phyloP scores from a whole-genome alignment of 2,797 vertebrate species.

The Sebastes itinus region DNA sequence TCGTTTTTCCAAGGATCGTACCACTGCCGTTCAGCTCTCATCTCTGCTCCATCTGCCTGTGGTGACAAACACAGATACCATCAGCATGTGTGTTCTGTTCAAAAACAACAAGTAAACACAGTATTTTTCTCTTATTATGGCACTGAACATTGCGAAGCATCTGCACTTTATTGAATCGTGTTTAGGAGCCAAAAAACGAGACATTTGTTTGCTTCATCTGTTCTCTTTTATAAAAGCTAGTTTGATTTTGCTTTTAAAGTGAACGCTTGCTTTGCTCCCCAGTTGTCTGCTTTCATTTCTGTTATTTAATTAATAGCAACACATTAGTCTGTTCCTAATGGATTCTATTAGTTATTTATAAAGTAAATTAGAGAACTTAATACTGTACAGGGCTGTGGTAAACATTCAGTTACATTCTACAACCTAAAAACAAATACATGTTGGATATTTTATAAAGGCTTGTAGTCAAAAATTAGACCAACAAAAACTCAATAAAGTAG shows the following conservation, averaged over 20 bases:
- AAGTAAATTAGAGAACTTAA: neutral
- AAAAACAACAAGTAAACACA: conserved; percentile 17
- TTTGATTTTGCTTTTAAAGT: neutral
- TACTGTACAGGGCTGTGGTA: neutral
- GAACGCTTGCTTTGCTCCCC: neutral
- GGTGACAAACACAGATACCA: conserved; percentile 34
- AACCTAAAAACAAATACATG: neutral
- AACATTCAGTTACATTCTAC: neutral
- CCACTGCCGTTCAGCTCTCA: neutral
- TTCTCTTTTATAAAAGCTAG: neutral
- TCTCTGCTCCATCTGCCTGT: conserved; percentile 25
- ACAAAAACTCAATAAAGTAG: neutral
- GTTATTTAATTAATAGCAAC: neutral
- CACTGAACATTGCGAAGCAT: neutral
- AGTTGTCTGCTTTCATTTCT: neutral
- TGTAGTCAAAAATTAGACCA: neutral
- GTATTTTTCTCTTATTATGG: neutral
- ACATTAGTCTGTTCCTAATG: neutral
- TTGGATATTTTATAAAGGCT: no score
- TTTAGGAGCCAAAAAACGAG: neutral
- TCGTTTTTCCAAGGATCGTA: conserved; percentile 10
- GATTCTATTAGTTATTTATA: neutral
- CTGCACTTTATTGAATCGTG: neutral
- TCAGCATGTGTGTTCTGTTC: conserved; percentile 19
- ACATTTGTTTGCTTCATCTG: neutral